phyloP scores from a whole-genome alignment of 1,140 invertebrate species.

The Magallana gigas region DNA sequence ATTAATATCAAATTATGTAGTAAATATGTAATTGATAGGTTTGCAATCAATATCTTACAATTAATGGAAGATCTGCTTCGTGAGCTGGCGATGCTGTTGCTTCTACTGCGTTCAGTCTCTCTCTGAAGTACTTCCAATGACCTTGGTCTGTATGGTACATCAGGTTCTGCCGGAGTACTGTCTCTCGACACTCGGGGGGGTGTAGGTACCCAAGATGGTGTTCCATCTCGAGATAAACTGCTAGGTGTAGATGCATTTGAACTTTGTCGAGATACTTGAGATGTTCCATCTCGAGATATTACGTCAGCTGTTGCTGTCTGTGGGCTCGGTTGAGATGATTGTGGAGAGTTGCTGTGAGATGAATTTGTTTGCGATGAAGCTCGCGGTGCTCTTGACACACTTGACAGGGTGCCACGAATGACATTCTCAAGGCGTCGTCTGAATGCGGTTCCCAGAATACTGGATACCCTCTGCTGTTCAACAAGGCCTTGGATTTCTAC shows the following conservation, averaged over 20 bases:
- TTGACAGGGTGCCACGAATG: constrained; percentile 67
- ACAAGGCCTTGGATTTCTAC: constrained; percentile 74
- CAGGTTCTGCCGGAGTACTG: not conserved
- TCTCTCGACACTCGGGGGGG: not conserved
- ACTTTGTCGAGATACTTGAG: constrained; percentile 22
- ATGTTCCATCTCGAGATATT: constrained; percentile 24
- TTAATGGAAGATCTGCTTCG: not conserved
- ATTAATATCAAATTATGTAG: too few species aligned
- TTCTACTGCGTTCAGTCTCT: constrained; percentile 36
- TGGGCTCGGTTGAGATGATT: constrained; percentile 40
- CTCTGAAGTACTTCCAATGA: not conserved
- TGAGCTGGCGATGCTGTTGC: constrained; percentile 43
- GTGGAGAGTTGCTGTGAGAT: constrained; percentile 37
- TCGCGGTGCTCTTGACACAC: constrained; percentile 52
- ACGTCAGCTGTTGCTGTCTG: not conserved
- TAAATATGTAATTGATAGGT: too few species aligned
- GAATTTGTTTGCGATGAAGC: constrained; percentile 39
- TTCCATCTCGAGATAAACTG: constrained; percentile 24
- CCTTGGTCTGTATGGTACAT: not conserved
- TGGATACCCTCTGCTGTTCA: constrained; percentile 71
- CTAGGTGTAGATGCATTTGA: not conserved
- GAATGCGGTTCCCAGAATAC: constrained; percentile 65
- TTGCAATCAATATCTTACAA: not conserved
- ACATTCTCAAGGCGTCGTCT: constrained; percentile 70
- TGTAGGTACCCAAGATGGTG: not conserved